A percentile compares a stretch with the other conserved stretches of the same genome.
phyloP scores from a whole-genome alignment of 92 coral and sea anemone genomes.

The Actinernus sp. region DNA sequence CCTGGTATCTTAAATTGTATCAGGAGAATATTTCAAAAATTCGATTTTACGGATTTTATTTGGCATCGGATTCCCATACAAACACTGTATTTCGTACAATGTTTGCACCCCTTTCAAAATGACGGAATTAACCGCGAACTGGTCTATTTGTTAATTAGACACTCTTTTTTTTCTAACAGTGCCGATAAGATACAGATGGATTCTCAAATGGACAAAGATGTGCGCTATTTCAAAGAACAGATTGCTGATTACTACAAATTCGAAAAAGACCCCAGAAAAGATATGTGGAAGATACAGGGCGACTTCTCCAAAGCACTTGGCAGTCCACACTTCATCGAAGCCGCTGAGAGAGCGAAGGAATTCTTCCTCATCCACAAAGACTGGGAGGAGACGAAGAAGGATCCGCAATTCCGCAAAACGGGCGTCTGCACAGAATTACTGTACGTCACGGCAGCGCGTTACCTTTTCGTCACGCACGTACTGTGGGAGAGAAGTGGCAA shows the following conservation, averaged over 20 bases:
- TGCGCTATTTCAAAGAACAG: conserved; percentile 52
- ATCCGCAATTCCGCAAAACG: conserved; percentile 29
- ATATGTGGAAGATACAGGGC: conserved; percentile 54
- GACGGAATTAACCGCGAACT: too few relatives aligned
- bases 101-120: too few relatives aligned
- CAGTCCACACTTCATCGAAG: conserved; percentile 11
- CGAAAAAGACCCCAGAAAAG: conserved; percentile 10
- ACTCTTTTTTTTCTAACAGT: too few relatives aligned
- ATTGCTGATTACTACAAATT: conserved; percentile 66
- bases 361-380: conserved; percentile 65
- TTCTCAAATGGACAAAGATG: conserved; percentile 10
- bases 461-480: conserved; percentile 63
- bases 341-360: conserved; percentile 23
- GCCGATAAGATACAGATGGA: too few relatives aligned
- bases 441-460: conserved; percentile 75
- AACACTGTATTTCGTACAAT: too few relatives aligned
- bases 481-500: conserved; percentile 31
- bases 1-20: too few relatives aligned
- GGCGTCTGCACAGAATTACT: conserved; percentile 44
- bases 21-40: too few relatives aligned
- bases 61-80: too few relatives aligned
- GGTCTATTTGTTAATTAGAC: too few relatives aligned
- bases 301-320: conserved; percentile 31
- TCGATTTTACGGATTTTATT: too few relatives aligned
- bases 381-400: conserved; percentile 47